Evolutionary conservation across 2,888 invertebrate species (phyloP), one percentile per base, ranked within the genome.

Genomic region (Hecatera dysodea): DNA sequence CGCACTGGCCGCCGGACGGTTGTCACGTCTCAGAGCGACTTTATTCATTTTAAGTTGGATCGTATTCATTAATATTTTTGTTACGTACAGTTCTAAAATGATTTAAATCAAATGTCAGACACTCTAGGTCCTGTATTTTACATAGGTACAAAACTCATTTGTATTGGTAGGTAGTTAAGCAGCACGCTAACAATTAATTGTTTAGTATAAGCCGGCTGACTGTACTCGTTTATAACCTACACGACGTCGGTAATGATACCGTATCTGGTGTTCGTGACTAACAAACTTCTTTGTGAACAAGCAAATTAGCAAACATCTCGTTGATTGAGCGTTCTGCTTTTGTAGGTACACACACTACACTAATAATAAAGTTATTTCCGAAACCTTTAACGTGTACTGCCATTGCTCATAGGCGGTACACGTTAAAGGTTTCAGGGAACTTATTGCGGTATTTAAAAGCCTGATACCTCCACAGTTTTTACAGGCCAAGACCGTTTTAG

Each of bases 141-240:
- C n/a, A n/a, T n/a, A n/a, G n/a, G n/a, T n/a, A n/a, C n/a, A n/a
- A n/a, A 17, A 33, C 56, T 39, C 22, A 57, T 36, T 44, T 24
- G 9, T 33, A 36, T 69, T 36, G 22, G 22, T 29, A 39, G 19
- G 9, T 60, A 48, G 19, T 6, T n/a, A 39, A 19, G 29, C 33
- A 72, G 73, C 19, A 50, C 50, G 17, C 48, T 62, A 62, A 70
- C 29, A 50, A 27, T 42, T n/a, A 50, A 27, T 33, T 5, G 42
- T 8, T 24, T 12, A 44, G 6, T n/a, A 44, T 46, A 11, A 8
- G 27, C 8, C 17, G 33, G 33, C 22, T 12, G 42, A n/a, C 33
- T 19, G 44, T 24, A 15, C 44, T 24, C 22, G 19, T 15, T 19
- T 24, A 15, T 19, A 15, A 15, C 2, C 29, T 9, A 19, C 39